A percentile compares a stretch with the other conserved stretches of the same genome.
These are phyloP conservation scores for Tetranychus urticae DNA, from an alignment of 1,140 invertebrate species.

Conservation along the genomic window DNA sequence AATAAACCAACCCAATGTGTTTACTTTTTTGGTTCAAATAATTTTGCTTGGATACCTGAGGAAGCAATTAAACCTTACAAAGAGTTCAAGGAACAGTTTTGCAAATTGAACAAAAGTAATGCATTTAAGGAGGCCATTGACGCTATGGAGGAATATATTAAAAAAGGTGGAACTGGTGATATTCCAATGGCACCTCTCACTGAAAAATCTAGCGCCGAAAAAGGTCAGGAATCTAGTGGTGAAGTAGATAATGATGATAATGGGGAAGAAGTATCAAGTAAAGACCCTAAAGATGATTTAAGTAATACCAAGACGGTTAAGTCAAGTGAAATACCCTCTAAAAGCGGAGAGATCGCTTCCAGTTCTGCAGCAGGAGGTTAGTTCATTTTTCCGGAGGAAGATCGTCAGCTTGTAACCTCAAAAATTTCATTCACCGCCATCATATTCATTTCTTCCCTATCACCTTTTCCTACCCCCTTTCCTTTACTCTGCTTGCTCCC, in stretches of 20 bases:
- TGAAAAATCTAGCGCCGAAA: not conserved
- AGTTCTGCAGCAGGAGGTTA: no score
- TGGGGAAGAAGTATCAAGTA: not conserved
- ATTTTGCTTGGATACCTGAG: constrained; percentile 32
- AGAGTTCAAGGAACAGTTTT: constrained; percentile 50
- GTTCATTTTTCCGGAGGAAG: no score
- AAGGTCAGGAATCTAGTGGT: not conserved
- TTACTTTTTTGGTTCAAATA: constrained; percentile 76
- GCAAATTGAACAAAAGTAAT: constrained; percentile 46
- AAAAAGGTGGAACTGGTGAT: constrained; percentile 14
- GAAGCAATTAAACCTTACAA: constrained; percentile 57
- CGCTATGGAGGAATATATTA: constrained; percentile 60
- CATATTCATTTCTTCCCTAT: no score
- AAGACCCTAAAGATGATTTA: not conserved
- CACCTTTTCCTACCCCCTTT: no score
- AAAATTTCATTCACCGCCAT: no score
- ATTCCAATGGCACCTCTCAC: not conserved
- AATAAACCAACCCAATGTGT: constrained; percentile 46
- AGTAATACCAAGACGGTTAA: not conserved
- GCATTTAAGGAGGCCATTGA: constrained; percentile 59
- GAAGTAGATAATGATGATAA: not conserved
- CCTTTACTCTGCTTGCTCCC: no score
- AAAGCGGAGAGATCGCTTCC: constrained; percentile 21
- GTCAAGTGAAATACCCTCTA: constrained; percentile 18
- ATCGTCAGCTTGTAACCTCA: no score